Conservation (phyloP, 2,113 vertebrate genomes). For the Colistium nudipinnis region DNA sequence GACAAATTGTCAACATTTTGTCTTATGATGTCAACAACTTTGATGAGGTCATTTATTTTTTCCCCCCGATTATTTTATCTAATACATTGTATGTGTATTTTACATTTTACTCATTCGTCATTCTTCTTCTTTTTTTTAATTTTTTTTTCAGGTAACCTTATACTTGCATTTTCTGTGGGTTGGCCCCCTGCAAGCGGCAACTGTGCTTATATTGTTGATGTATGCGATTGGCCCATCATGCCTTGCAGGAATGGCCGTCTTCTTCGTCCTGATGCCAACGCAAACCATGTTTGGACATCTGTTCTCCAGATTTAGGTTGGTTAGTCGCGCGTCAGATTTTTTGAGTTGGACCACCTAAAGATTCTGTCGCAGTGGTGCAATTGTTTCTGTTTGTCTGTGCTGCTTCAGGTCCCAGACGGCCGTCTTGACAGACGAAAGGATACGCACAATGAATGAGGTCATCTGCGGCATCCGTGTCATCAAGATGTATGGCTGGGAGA, state of each 20-base stretch:
- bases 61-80: no score
- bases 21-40: slow-evolving; percentile 96
- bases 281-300: slow-evolving; percentile 88
- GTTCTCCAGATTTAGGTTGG: slow-evolving; percentile 88
- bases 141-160: slow-evolving; percentile 86
- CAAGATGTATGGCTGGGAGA: slow-evolving; percentile 98
- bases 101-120: neutral
- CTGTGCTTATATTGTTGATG: slow-evolving; percentile 86
- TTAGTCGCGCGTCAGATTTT: neutral
- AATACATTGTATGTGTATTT: no score
- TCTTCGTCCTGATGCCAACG: slow-evolving; percentile 88
- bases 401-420: slow-evolving; percentile 88
- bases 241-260: slow-evolving; percentile 88
- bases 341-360: neutral
- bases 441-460: slow-evolving; percentile 97
- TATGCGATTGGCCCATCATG: slow-evolving; percentile 89
- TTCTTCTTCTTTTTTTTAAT: neutral
- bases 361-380: neutral
- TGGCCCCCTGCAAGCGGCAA: slow-evolving; percentile 86
- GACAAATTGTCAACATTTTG: slow-evolving; percentile 93
- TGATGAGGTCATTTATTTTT: slow-evolving; percentile 84
- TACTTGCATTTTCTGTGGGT: slow-evolving; percentile 94
- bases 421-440: slow-evolving; percentile 87
- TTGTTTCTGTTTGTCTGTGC: slow-evolving; percentile 8
- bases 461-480: slow-evolving; percentile 96